A percentile compares a stretch with the other conserved stretches of the same genome.
Conservation (phyloP, 1,140 invertebrate species). For the Listronotus bonariensis region DNA sequence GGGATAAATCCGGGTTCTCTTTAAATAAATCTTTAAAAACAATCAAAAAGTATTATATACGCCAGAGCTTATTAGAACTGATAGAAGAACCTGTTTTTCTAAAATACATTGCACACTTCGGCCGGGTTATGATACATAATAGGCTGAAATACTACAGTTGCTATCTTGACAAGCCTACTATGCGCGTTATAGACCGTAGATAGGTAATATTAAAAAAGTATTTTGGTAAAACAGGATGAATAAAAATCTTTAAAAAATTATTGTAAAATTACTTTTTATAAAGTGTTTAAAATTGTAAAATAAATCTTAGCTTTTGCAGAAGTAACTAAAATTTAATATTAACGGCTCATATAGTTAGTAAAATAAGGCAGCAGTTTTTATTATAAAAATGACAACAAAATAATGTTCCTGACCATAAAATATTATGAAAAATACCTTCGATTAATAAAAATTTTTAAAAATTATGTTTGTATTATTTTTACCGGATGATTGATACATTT, state of each 20-base stretch:
- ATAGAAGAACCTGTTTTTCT: neutral
- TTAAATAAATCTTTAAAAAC: constrained; percentile 13
- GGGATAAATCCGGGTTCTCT: neutral
- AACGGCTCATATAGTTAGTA: constrained; percentile 26
- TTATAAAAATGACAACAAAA: constrained; percentile 31
- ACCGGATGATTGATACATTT: too few species aligned
- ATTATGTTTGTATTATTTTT: constrained; percentile 1
- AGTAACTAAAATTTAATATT: constrained; percentile 33
- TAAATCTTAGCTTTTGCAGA: constrained; percentile 37
- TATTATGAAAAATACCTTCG: constrained; percentile 28
- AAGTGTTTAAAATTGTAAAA: constrained; percentile 34
- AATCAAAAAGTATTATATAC: constrained; percentile 23
- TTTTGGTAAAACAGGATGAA: neutral
- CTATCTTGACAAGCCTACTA: too few species aligned
- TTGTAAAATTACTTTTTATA: constrained; percentile 37
- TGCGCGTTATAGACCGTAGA: neutral
- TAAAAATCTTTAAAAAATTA: constrained; percentile 8
- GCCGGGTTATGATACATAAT: too few species aligned
- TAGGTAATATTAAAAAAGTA: neutral
- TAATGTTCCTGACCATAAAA: constrained; percentile 29
- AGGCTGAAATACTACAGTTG: too few species aligned
- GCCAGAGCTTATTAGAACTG: constrained; percentile 24
- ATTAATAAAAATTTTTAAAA: constrained; percentile 34
- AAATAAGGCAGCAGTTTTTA: constrained; percentile 31
- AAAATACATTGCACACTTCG: constrained; percentile 4